Evolutionary conservation across 2,113 vertebrate species (phyloP).

Genomic region (Ginglymostoma cirratum): DNA sequence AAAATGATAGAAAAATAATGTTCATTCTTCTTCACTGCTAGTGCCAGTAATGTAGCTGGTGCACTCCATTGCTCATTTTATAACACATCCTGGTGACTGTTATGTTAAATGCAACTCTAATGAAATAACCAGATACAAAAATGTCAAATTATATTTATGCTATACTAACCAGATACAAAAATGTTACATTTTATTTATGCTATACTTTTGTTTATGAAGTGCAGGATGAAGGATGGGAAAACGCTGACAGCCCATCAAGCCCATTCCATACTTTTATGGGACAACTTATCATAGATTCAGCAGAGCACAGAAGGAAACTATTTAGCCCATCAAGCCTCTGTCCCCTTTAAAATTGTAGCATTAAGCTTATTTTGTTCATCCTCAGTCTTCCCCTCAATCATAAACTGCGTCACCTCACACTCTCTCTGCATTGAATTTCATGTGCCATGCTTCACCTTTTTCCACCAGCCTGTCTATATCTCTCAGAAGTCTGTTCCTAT

Average conservation of each 20-base stretch:
- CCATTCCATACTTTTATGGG: neutral
- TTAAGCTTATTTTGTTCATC: no score
- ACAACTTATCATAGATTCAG: neutral
- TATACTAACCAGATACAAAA: neutral
- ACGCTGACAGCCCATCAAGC: neutral
- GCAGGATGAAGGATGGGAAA: no score
- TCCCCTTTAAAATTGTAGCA: neutral
- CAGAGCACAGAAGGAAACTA: neutral
- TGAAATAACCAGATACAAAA: neutral
- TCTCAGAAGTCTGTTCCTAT: neutral
- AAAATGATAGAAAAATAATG: neutral
- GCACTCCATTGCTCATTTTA: neutral
- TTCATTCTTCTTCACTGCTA: neutral
- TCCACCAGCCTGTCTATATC: neutral
- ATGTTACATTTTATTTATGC: neutral
- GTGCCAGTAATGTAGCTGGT: neutral
- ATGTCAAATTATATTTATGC: neutral
- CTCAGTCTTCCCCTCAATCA: no score
- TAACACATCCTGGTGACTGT: neutral
- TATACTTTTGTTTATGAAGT: neutral
- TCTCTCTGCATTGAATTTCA: no score
- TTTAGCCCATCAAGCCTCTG: neutral
- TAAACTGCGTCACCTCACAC: no score
- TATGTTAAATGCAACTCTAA: neutral
- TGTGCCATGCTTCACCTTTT: no score